Evolutionary conservation across 1,140 invertebrate species (phyloP), one percentile per base, ranked within the genome.

Genomic region (Macrotrachela quadricornifera): DNA sequence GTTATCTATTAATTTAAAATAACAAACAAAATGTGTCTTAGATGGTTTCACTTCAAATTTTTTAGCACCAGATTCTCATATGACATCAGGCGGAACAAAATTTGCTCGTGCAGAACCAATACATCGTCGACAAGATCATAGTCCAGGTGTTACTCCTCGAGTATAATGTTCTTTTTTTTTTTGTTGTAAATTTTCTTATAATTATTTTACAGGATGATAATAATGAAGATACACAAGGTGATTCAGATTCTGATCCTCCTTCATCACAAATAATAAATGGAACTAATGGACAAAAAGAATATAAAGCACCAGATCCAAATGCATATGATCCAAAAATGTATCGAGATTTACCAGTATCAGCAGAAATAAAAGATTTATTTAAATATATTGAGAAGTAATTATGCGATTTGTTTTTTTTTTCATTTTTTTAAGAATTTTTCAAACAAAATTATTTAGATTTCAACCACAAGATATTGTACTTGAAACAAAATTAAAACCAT

Each of bases 351-450:
- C 71, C 80, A 30, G 80, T 83, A n/a, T 75, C 80, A 1, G 66
- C 77, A 0, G 87, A 94, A 55, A 77, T 91, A 47, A 85, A 84
- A 64, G 86, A 94, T 63, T 65, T 94, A 1, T 94, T 94, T 71
- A 79, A 86, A 58, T 87, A 85, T 64, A 92, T 94, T 51, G 78
- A 80, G 53, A 83, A 81, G 82, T 85, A 69, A 72, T 69, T 46
- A n/a, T 8, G 17, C 36, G 10, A 21, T n/a, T 8, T 46, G 14
- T 15, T n/a, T 42, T 8, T 13, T 12, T 38, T 15, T 42, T 46
- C 18, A 40, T 14, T 36, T 11, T 36, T 50, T 16, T 15, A 12
- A 6, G 46, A 45, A 57, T 49, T 36, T 56, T 48, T 51, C 21
- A 59, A 17, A n/a, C 0, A 11, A 15, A 18, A 39, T 16, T 36